Base-by-base conservation (phyloP, 35 echinoderm and acorn worm species). In the Ophioderma brevispina region DNA sequence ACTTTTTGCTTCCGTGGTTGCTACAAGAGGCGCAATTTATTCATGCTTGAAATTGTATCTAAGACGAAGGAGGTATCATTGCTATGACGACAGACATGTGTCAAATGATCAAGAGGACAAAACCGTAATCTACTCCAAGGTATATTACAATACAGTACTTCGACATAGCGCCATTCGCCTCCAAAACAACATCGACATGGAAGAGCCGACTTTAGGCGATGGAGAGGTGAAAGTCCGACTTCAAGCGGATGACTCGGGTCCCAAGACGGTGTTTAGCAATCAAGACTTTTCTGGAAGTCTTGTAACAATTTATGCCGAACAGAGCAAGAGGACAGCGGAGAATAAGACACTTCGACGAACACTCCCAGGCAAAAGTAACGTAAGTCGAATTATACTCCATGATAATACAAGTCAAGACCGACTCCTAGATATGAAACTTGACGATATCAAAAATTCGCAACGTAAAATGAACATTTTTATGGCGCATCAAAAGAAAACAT, bases 371-470 rank as follows among this genome's bases (percentile, higher is more conserved):
- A 92, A 92, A 78, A 92, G 91, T 42, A 39, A 86, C 76, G 91
- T 92, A 13, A 85, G 91, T 8, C 76, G 91, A 14, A 92, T 92
- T 19, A 46, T 92, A 15, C 79, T 92, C 0, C 78, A 92, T 55
- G 91, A 92, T 78, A 92, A 92, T 85, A 56, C 76, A 36, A 92
- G 91, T 33, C 91, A 92, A 50, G 91, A 87, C 5, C n/a, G 91
- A 36, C 91, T 92, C 28, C 50, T 92, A 30, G 91, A 81, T 36
- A 92, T 92, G 91, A 92, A 87, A 33, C 84, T 92, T n/a, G 77
- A 78, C 0, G 91, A 87, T 37, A 92, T 92, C 85, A 39, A 70
- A 21, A 77, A 92, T 25, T 77, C 85, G 25, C 85, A 76, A 70
- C 59, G 85, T 33, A 87, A 87, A 31, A 78, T 76, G 33, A 85